Conservation (phyloP, 1,140 invertebrate species). For the Probaryconus sp. region DNA sequence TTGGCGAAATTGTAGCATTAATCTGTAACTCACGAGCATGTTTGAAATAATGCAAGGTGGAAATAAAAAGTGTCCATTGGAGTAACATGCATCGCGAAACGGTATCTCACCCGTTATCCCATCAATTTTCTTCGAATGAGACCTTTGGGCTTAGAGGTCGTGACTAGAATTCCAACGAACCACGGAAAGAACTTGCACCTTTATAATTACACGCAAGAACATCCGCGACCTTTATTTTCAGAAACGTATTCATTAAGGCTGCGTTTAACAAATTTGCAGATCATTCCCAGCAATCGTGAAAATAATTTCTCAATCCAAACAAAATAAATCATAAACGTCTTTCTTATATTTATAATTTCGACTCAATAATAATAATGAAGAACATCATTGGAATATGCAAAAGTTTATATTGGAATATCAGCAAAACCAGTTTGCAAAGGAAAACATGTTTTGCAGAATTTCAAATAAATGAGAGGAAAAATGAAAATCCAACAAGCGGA, state of each 20-base stretch:
- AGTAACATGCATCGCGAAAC: slow-evolving; percentile 42
- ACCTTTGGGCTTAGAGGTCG: slow-evolving; percentile 46
- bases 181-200: slow-evolving; percentile 35
- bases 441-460: too few species aligned
- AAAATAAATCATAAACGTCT: too few species aligned
- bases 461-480: too few species aligned
- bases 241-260: slow-evolving; percentile 36
- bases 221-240: slow-evolving; percentile 10
- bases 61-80: slow-evolving; percentile 32
- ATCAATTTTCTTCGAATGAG: slow-evolving; percentile 50
- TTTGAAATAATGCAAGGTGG: neutral
- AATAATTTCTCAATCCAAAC: too few species aligned
- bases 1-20: neutral
- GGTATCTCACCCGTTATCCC: slow-evolving; percentile 53
- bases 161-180: slow-evolving; percentile 30
- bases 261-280: slow-evolving; percentile 17
- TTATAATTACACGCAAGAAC: slow-evolving; percentile 40
- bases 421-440: too few species aligned
- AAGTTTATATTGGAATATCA: too few species aligned
- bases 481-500: too few species aligned
- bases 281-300: slow-evolving; percentile 6
- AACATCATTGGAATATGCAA: too few species aligned
- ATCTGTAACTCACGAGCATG: slow-evolving; percentile 25
- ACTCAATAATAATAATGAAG: too few species aligned
- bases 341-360: too few species aligned